Base-by-base conservation (phyloP, 2,888 invertebrate species). In the Phalangium opilio region DNA sequence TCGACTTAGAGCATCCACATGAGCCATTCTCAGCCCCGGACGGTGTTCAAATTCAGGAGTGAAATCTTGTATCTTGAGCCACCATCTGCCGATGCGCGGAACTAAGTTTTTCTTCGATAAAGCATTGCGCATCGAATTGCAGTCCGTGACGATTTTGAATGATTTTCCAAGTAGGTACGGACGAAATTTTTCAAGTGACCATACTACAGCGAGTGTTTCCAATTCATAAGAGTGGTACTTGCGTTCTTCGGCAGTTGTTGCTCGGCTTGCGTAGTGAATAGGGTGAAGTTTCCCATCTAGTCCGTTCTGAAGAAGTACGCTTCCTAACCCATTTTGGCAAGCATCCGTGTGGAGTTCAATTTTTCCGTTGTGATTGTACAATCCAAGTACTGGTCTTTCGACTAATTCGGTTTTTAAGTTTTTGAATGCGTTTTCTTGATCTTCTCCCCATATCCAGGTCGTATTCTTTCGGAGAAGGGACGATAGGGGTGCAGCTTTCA, bases 1-100 rank as follows among this genome's bases (percentile, higher is more conserved):
- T 5, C 45, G 43, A 15, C 44, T 48, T 2, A 48, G 14, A 1
- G 49, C 45, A 35, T 49, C 49, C 1, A 49, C 49, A n/a, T 49
- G 49, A n/a, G 20, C 17, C 42, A 45, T 49, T 38, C 38, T 15
- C 12, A 8, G 4, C 11, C 42, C 49, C 17, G 45, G 19, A 4
- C 45, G 8, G 15, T 49, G 43, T 1, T 19, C 4, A 12, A 49
- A 21, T 19, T 43, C 43, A n/a, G 43, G 45, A 15, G 42, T 17
- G 33, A 49, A 49, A 5, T 49, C 43, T 33, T 45, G 21, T 19
- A 45, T 4, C 1, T 20, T 32, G 0, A 49, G 14, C 10, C 33
- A 15, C 40, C 49, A 49, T 34, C 45, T 12, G 1, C 41, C 48
- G 2, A 45, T 14, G 32, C 27, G 41, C 11, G 44, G 35, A 19